A percentile compares a stretch with the other conserved stretches of the same genome.
phyloP scores from a whole-genome alignment of 2,797 vertebrate species.

The Crenichthys baileyi region DNA sequence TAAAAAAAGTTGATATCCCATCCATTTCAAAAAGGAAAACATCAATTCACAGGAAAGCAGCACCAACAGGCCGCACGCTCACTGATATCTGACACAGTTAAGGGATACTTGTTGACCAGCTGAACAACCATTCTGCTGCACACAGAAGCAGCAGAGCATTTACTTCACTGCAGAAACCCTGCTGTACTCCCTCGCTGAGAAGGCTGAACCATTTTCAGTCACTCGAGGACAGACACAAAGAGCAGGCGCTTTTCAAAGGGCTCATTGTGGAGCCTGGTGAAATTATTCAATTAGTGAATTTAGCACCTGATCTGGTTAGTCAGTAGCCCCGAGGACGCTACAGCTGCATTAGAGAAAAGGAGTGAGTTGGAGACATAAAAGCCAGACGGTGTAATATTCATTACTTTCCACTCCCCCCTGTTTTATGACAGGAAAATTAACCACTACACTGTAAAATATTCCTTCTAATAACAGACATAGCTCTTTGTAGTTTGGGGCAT shows the following conservation, averaged over 20 bases:
- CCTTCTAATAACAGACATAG: conserved; percentile 50
- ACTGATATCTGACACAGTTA: conserved; percentile 55
- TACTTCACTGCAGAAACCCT: conserved; percentile 48
- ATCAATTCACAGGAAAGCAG: conserved; percentile 35
- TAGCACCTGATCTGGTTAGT: conserved; percentile 82
- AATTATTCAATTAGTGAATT: conserved; percentile 83
- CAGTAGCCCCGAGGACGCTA: conserved; percentile 72
- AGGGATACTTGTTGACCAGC: conserved; percentile 36
- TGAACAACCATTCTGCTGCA: conserved; percentile 43
- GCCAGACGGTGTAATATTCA: conserved; percentile 75
- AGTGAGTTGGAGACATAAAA: conserved; percentile 36
- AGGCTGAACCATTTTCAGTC: conserved; percentile 68
- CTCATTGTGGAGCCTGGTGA: conserved; percentile 76
- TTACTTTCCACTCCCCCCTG: conserved; percentile 67
- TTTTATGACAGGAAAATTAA: conserved; percentile 72
- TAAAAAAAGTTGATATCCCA: conserved; percentile 21
- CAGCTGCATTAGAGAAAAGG: conserved; percentile 70
- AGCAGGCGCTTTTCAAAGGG: conserved; percentile 73
- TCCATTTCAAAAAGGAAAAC: conserved; percentile 35
- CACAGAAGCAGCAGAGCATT: conserved; percentile 53
- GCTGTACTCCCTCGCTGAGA: conserved; percentile 53
- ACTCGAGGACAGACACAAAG: conserved; percentile 77
- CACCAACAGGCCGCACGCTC: conserved; percentile 28
- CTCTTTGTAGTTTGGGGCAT: conserved; percentile 45
- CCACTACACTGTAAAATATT: conserved; percentile 72